Evolutionary conservation across 2,888 invertebrate genomes (phyloP).

Genomic region (Colletes collaris): DNA sequence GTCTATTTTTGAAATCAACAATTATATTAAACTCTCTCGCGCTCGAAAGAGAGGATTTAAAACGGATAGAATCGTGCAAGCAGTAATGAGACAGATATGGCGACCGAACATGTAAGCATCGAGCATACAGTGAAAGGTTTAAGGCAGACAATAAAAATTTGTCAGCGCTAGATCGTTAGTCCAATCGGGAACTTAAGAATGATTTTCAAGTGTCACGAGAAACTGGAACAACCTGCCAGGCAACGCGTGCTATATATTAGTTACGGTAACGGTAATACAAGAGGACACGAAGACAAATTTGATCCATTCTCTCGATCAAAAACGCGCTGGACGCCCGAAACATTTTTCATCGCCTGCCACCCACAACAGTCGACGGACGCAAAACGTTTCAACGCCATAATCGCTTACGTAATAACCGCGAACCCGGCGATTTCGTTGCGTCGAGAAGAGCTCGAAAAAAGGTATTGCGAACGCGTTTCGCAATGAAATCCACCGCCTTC

Average conservation of each 20-base stretch:
- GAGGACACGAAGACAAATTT: slow-evolving; percentile 46
- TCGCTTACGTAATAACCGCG: slow-evolving; percentile 1
- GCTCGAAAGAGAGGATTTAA: too few species aligned
- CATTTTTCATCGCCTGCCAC: neutral
- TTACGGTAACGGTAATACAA: slow-evolving; percentile 53
- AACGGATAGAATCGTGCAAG: too few species aligned
- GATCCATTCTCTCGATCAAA: slow-evolving; percentile 31
- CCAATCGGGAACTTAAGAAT: slow-evolving; percentile 50
- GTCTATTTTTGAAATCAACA: too few species aligned
- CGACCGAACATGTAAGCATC: slow-evolving; percentile 28
- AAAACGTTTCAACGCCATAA: neutral
- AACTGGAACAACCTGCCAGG: slow-evolving; percentile 57
- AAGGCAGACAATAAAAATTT: slow-evolving; percentile 53
- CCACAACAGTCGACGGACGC: neutral
- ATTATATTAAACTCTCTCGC: too few species aligned
- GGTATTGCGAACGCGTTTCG: slow-evolving; percentile 16
- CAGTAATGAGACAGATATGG: slow-evolving; percentile 29
- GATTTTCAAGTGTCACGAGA: slow-evolving; percentile 58
- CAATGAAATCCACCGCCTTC: neutral
- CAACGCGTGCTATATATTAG: slow-evolving; percentile 35
- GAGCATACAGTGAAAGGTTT: slow-evolving; percentile 54
- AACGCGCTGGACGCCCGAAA: neutral
- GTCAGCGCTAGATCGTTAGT: slow-evolving; percentile 42
- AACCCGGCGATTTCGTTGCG: slow-evolving; percentile 1
- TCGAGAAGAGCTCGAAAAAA: slow-evolving; percentile 1